A percentile compares a stretch with the other conserved stretches of the same genome.
phyloP scores from a whole-genome alignment of 2,888 invertebrate species.

The Sarcophaga subvicina region DNA sequence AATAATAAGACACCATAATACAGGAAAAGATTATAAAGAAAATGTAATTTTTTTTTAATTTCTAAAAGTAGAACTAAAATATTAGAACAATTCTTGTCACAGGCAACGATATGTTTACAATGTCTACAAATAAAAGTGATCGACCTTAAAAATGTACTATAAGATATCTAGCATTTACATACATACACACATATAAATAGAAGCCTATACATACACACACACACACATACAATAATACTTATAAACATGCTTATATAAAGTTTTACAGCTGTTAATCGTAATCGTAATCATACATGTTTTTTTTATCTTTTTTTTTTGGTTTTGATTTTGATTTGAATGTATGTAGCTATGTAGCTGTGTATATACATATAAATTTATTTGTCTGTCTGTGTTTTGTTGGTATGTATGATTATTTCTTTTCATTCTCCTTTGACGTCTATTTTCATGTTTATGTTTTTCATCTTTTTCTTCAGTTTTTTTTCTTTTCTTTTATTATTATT shows the following conservation, averaged over 20 bases:
- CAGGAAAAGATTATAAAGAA: too few species aligned
- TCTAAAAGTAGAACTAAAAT: too few species aligned
- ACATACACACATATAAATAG: conserved; percentile 18
- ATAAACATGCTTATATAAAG: too few species aligned
- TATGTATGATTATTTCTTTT: conserved; percentile 49
- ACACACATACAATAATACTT: conserved; percentile 34
- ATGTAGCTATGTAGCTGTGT: background rate
- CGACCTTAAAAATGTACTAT: conserved; percentile 64
- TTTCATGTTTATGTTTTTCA: conserved; percentile 45
- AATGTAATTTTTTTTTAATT: too few species aligned
- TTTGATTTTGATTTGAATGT: conserved; percentile 18
- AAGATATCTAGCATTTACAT: conserved; percentile 48
- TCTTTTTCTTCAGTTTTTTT: conserved; percentile 49
- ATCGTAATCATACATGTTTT: conserved; percentile 46
- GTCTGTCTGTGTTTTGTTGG: conserved; percentile 19
- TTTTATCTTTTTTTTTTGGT: too few species aligned
- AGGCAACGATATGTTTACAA: conserved; percentile 49
- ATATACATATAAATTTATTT: conserved; percentile 5
- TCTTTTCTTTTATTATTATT: conserved; percentile 20
- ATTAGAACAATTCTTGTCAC: background rate
- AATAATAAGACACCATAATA: too few species aligned
- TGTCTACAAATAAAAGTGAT: conserved; percentile 61
- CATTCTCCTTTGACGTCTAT: conserved; percentile 44
- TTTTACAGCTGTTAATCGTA: background rate
- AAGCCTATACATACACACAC: background rate